phyloP scores from a whole-genome alignment of 2,888 invertebrate genomes.

The Chymomyza amoena region DNA sequence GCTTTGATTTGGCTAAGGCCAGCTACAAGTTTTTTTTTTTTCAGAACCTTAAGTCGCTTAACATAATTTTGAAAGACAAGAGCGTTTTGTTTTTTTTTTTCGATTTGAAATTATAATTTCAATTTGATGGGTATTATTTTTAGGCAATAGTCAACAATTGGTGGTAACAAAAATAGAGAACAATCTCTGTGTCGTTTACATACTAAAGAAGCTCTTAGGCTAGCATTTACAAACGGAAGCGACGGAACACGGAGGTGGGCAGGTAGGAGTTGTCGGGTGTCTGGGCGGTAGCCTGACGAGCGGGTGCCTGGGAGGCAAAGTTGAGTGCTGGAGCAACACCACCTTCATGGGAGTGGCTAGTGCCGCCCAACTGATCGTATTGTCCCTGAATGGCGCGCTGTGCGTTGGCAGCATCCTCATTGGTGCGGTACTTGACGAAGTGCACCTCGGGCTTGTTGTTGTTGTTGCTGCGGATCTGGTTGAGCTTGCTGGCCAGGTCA shows the following conservation, averaged over 20 bases:
- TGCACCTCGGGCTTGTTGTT: constrained; percentile 73
- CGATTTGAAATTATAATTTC: constrained; percentile 39
- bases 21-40: not conserved
- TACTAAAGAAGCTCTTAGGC: constrained; percentile 1
- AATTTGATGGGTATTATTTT: constrained; percentile 37
- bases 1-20: not conserved
- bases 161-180: not conserved
- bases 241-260: constrained; percentile 68
- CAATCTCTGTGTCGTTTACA: not conserved
- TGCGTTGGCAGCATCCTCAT: constrained; percentile 71
- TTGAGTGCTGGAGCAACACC: constrained; percentile 67
- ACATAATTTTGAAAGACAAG: constrained; percentile 3
- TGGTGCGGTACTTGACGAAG: constrained; percentile 75
- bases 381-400: constrained; percentile 69
- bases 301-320: constrained; percentile 66
- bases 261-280: constrained; percentile 56
- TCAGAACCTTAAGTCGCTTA: not conserved
- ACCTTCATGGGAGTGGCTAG: constrained; percentile 56
- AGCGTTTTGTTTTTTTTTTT: constrained; percentile 29
- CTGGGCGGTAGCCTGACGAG: constrained; percentile 38
- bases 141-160: constrained; percentile 58
- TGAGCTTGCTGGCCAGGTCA: constrained; percentile 60
- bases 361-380: constrained; percentile 66
- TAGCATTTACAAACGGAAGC: not conserved
- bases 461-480: constrained; percentile 49